These are phyloP conservation scores for Rutpela maculata DNA, from an alignment of 2,888 invertebrate species.

Conservation along the genomic window DNA sequence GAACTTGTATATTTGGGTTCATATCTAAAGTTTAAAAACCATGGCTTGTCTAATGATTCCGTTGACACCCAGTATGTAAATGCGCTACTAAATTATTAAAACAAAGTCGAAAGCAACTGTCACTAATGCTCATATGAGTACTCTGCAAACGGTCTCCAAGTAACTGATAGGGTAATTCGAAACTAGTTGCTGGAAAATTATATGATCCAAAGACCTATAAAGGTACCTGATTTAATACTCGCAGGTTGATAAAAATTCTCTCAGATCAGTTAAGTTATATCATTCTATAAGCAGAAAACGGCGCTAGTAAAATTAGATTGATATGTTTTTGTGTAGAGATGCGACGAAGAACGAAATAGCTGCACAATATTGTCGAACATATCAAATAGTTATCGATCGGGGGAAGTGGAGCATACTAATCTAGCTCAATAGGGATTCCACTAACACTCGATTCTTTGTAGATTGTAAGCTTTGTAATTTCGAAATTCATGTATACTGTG, in stretches of 20 bases:
- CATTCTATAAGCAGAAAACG: background rate
- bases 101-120: background rate
- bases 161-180: background rate
- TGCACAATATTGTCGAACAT: background rate
- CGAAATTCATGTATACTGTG: too few species aligned
- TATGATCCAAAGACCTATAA: background rate
- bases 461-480: too few species aligned
- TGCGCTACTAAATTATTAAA: too few species aligned
- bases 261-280: background rate
- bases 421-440: background rate
- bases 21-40: too few species aligned
- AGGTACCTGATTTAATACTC: background rate
- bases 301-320: background rate
- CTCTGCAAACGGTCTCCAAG: background rate
- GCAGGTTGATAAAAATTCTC: background rate
- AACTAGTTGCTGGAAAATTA: background rate
- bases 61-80: too few species aligned
- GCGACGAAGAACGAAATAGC: background rate
- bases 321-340: background rate
- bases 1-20: too few species aligned
- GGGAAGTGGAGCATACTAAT: background rate
- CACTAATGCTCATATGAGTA: background rate
- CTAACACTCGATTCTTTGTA: too few species aligned
- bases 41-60: too few species aligned
- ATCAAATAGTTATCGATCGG: background rate